These are phyloP conservation scores for Megaceryle torquata DNA, from an alignment of 2,113 vertebrate genomes.

Conservation along the genomic window DNA sequence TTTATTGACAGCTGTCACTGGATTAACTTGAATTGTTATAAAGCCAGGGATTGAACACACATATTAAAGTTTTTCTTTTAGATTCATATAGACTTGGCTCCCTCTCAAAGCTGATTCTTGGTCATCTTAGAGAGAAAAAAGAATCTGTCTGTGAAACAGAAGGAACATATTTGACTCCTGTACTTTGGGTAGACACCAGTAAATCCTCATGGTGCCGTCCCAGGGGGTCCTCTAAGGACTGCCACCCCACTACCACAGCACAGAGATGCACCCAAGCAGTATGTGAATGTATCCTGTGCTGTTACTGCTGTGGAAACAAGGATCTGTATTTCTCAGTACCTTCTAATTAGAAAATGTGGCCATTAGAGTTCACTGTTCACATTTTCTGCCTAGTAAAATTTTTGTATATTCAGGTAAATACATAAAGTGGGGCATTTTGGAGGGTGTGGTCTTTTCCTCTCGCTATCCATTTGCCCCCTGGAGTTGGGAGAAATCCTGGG, in stretches of 20 bases:
- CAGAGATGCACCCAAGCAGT: background rate
- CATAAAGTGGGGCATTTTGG: background rate
- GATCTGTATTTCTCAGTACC: background rate
- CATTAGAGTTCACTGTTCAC: background rate
- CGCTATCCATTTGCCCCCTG: background rate
- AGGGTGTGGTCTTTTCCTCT: background rate
- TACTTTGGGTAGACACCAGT: background rate
- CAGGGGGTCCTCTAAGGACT: background rate
- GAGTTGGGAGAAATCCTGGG: background rate
- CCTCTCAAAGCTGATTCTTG: background rate
- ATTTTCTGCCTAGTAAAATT: background rate
- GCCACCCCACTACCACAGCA: background rate
- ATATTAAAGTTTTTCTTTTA: background rate
- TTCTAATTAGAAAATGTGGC: background rate
- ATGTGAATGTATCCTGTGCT: background rate
- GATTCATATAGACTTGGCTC: background rate
- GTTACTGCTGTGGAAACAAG: background rate
- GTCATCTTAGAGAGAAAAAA: background rate
- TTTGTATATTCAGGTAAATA: background rate
- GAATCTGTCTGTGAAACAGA: background rate
- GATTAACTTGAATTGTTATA: background rate
- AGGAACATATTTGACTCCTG: background rate
- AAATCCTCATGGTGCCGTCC: background rate
- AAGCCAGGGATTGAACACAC: background rate
- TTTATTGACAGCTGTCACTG: background rate